Percentiles rank a stretch among this genome's conserved stretches.
Conservation (phyloP, 2,113 vertebrate species). For the Tachuris rubrigastra region DNA sequence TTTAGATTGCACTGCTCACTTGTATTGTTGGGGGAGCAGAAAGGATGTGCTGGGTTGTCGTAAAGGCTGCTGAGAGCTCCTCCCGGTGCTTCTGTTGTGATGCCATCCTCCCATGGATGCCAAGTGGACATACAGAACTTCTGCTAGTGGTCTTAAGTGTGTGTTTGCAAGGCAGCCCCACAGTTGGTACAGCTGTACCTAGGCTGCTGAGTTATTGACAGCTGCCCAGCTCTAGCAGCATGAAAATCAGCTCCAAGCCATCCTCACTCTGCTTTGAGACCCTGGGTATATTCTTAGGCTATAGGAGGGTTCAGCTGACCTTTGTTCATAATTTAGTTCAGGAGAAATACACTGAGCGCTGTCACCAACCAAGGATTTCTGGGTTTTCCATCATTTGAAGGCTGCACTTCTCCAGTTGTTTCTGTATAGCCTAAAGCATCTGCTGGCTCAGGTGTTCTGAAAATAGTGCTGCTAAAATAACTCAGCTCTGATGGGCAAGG, state of each 20-base stretch:
- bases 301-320: neutral
- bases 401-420: neutral
- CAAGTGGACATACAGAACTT: neutral
- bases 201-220: neutral
- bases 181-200: neutral
- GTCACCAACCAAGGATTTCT: neutral
- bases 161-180: neutral
- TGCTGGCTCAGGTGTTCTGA: neutral
- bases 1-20: neutral
- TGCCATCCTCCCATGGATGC: rapidly evolving
- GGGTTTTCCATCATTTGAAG: neutral
- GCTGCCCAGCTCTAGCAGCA: neutral
- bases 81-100: neutral
- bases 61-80: neutral
- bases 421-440: neutral
- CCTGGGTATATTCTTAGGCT: neutral
- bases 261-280: rapidly evolving
- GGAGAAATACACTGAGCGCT: neutral
- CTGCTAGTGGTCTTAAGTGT: neutral
- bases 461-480: neutral
- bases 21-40: neutral
- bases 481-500: neutral
- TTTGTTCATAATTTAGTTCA: neutral
- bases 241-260: neutral
- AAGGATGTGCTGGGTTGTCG: neutral